phyloP scores from a whole-genome alignment of 2,888 invertebrate genomes.

The Chrysina gloriosa region DNA sequence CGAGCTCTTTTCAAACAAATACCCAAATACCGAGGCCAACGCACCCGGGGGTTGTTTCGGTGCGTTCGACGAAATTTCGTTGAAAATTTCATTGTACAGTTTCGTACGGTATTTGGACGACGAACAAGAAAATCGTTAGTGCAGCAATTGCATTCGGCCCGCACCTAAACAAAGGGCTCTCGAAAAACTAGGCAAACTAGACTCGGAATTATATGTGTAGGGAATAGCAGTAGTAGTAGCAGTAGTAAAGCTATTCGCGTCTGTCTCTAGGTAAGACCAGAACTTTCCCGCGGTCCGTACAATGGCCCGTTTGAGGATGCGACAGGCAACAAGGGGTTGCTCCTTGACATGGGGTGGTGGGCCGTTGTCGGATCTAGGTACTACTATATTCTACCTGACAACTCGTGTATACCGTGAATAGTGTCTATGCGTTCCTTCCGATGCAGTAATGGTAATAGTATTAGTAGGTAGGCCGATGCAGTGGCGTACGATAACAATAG shows the following conservation, averaged over 20 bases:
- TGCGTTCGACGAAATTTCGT: conserved; percentile 5
- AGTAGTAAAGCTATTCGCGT: conserved; percentile 19
- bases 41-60: background rate
- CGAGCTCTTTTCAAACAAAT: too few relatives aligned
- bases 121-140: conserved; percentile 37
- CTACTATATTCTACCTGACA: conserved; percentile 41
- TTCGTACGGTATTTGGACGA: conserved; percentile 7
- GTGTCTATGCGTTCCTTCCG: conserved; percentile 9
- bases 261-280: conserved; percentile 31
- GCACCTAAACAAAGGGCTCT: conserved; percentile 32
- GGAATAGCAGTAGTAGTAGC: background rate
- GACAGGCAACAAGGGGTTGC: conserved; percentile 47
- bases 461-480: conserved; percentile 36
- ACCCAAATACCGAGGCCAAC: background rate
- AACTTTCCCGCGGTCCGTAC: conserved; percentile 49
- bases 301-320: conserved; percentile 52
- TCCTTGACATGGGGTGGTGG: conserved; percentile 48
- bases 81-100: conserved; percentile 36
- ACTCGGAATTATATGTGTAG: conserved; percentile 32
- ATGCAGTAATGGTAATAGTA: background rate
- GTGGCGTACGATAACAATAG: conserved; percentile 44
- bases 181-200: conserved; percentile 42
- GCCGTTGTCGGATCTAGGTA: conserved; percentile 46
- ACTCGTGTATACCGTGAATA: background rate
- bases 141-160: conserved; percentile 38